Evolutionary conservation across 1,140 invertebrate species (phyloP), one percentile per base, ranked within the genome.

Genomic region (Neodiprion virginianus): DNA sequence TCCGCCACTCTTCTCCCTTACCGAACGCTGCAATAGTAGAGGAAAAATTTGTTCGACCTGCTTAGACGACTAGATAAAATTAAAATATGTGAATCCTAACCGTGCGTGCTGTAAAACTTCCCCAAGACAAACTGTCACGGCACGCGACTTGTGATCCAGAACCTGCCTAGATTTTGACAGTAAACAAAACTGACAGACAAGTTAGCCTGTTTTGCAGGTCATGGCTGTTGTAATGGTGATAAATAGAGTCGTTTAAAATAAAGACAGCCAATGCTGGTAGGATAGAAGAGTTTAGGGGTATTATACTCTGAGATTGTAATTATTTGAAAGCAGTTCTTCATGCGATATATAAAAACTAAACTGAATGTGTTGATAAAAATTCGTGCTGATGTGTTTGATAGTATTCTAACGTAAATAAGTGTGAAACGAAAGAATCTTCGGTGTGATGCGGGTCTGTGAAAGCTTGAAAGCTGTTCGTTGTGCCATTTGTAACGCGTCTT

Each of bases 151-250:
- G 61, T 3, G 17, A 14, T 69, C 10, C 4, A 47, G 23, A 69
- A 23, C 7, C 11, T 69, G 11, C 40, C 40, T 14, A 17, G 67
- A 66, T 71, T 68, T 67, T 28, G 67, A 50, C 75, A 67, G 75
- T 81, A 83, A 81, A 82, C 81, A 82, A 82, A 79, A 79, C 77
- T 83, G 80, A 83, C 82, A 82, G 78, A 75, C 71, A 61, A 70
- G n/a, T 40, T 40, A 40, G 28, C 28, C 28, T 40, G 28, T 21
- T 69, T 17, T 69, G 68, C 14, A 17, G 12, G 12, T 69, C 28
- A 40, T 69, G 28, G 70, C 48, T 50, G 23, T n/a, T 71, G 70
- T 71, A 11, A 21, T 49, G 21, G 47, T 14, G 11, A 40, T 7
- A 69, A 28, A 17, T 1, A 14, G 1, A 48, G 12, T 48, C 21